Base-by-base conservation (phyloP, 2,113 vertebrate species). In the Zosterops lateralis region DNA sequence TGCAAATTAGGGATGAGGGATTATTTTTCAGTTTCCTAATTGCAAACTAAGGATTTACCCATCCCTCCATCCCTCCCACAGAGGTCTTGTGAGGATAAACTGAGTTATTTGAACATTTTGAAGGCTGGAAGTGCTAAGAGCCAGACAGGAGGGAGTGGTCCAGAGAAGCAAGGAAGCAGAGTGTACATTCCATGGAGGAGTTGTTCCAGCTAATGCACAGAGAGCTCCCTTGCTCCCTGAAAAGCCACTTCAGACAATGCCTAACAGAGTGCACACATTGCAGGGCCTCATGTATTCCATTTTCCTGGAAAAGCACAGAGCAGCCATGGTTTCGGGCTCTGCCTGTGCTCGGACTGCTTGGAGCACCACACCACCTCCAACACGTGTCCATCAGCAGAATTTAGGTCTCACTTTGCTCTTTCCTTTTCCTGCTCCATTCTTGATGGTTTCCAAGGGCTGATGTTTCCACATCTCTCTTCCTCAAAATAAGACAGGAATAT, bases 271-370 rank as follows among this genome's bases (percentile, higher is more conserved):
- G 60, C 31, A 68, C 57, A 28, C n/a, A 92, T 50, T 87, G 67
- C 38, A 42, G 50, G 86, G 60, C 19, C 45, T 92, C 70, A 47
- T 3, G 21, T 54, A 28, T 40, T 75, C 84, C 0, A 0, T 79
- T 92, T 87, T 93, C 92, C 86, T 75, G 76, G 86, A 96, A 96
- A 93, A 94, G 66, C 34, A 26, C 19, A 29, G 77, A 76, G 74
- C 64, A 71, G 68, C 0, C 0, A 17, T 36, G 60, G 57, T 79
- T 93, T 88, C 7, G 2, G 40, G 47, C 25, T 84, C 51, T 54
- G 65, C n/a, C 54, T 29, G 54, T 58, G 72, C 81, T 80, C 51
- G 57, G 24, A 13, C 36, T 0, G 0, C 44, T 74, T 16, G 0
- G 53, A 87, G 76, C 44, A 61, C 65, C 86, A 21, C 40, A 48